Conservation (phyloP, 2,113 vertebrate species). For the Engraulis encrasicolus region DNA sequence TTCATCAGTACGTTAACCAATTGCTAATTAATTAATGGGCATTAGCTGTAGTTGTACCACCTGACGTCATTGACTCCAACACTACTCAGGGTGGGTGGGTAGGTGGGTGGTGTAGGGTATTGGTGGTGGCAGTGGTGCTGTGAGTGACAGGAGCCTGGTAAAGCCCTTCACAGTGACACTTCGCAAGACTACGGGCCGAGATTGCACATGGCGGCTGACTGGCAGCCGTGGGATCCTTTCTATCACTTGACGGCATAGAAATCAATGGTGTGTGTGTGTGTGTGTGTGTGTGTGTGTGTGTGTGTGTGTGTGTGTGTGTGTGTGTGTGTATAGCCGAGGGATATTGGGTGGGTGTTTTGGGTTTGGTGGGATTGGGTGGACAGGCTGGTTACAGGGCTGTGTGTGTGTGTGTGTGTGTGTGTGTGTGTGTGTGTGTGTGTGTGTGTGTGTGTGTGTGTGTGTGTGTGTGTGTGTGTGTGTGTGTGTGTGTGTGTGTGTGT, state of each 20-base stretch:
- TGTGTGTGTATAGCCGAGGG: too few species aligned
- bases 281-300: not conserved
- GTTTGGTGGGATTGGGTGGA: not conserved
- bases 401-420: not conserved
- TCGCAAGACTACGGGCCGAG: slow-evolving; percentile 2
- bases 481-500: not conserved
- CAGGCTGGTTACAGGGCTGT: not conserved
- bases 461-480: not conserved
- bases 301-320: too few species aligned
- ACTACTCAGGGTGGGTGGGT: too few species aligned
- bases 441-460: not conserved
- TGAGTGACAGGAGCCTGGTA: slow-evolving; percentile 18
- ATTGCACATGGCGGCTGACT: slow-evolving; percentile 4
- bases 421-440: not conserved
- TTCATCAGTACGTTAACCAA: too few species aligned
- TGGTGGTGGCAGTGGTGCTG: too few species aligned
- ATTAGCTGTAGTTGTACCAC: too few species aligned
- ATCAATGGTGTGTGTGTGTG: not conserved
- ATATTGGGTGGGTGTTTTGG: too few species aligned
- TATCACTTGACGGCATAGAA: slow-evolving; percentile 3
- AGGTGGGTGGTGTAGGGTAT: too few species aligned
- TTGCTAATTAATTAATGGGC: too few species aligned
- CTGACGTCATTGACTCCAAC: too few species aligned
- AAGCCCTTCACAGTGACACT: slow-evolving; percentile 9
- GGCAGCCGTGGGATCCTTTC: slow-evolving; percentile 1